Percentiles rank a stretch among this genome's conserved stretches.
Evolutionary conservation across 2,888 invertebrate genomes (phyloP).

Genomic region (Lamellibrachia columna): DNA sequence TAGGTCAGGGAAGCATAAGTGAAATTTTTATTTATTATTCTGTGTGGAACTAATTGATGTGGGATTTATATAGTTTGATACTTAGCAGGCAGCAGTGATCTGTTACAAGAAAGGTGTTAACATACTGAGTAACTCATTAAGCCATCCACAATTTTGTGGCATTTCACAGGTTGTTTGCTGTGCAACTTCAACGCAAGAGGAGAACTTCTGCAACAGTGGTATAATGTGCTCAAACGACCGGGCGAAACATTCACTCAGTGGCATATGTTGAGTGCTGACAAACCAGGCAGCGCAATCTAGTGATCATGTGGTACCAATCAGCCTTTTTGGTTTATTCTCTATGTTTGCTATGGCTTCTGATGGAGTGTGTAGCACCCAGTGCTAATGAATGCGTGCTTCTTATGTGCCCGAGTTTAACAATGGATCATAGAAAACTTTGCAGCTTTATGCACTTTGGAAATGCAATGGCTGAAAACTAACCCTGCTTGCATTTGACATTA

Average conservation of each 20-base stretch:
- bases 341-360: background rate
- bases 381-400: background rate
- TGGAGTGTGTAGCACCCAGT: background rate
- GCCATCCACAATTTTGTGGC: too few species aligned
- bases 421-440: background rate
- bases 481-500: constrained; percentile 1
- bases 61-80: too few species aligned
- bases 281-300: background rate
- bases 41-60: too few species aligned
- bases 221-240: background rate
- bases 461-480: background rate
- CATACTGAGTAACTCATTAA: background rate
- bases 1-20: too few species aligned
- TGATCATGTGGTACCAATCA: background rate
- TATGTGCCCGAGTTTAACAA: background rate
- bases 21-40: too few species aligned
- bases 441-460: background rate
- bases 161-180: background rate
- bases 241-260: background rate
- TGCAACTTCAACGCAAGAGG: background rate
- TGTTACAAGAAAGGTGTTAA: background rate
- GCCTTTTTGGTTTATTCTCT: background rate
- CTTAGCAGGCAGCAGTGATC: background rate
- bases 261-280: background rate
- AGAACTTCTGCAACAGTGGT: background rate